Evolutionary conservation across 2,113 vertebrate genomes (phyloP).

Genomic region (Cynocephalus volans): DNA sequence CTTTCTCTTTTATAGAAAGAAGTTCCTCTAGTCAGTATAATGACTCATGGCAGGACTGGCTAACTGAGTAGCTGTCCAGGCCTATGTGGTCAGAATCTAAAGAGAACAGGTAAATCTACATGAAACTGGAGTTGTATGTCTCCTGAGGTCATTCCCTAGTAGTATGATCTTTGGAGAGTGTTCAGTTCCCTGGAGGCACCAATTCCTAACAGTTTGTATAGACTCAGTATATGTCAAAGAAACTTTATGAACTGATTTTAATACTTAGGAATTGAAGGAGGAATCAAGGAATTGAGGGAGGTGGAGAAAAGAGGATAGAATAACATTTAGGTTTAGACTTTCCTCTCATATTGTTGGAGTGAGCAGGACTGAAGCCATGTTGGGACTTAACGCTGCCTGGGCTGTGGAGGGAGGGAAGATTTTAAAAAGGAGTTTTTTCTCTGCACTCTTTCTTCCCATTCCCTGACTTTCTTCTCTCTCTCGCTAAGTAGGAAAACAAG

Average conservation of each 20-base stretch:
- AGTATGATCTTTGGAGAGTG: neutral
- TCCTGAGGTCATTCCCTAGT: neutral
- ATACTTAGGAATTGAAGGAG: constrained; percentile 1
- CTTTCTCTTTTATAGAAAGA: neutral
- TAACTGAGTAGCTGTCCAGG: neutral
- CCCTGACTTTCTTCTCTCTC: too few relatives aligned
- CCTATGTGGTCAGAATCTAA: neutral
- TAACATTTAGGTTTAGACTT: neutral
- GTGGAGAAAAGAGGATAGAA: neutral
- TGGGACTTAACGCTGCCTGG: too few relatives aligned
- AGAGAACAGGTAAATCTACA: neutral
- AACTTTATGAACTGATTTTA: neutral
- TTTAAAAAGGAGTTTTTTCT: too few relatives aligned
- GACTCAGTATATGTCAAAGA: neutral
- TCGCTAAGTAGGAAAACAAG: too few relatives aligned
- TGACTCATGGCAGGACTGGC: neutral
- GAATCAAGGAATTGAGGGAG: neutral
- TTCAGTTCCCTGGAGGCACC: neutral
- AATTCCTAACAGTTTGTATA: neutral
- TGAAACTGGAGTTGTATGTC: neutral
- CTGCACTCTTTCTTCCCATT: too few relatives aligned
- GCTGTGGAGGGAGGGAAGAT: too few relatives aligned
- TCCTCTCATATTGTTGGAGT: neutral
- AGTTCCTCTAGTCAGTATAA: neutral
- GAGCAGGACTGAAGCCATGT: too few relatives aligned